A percentile compares a stretch with the other conserved stretches of the same genome.
phyloP scores from a whole-genome alignment of 2,888 invertebrate genomes.

The Nemoura dubitans region DNA sequence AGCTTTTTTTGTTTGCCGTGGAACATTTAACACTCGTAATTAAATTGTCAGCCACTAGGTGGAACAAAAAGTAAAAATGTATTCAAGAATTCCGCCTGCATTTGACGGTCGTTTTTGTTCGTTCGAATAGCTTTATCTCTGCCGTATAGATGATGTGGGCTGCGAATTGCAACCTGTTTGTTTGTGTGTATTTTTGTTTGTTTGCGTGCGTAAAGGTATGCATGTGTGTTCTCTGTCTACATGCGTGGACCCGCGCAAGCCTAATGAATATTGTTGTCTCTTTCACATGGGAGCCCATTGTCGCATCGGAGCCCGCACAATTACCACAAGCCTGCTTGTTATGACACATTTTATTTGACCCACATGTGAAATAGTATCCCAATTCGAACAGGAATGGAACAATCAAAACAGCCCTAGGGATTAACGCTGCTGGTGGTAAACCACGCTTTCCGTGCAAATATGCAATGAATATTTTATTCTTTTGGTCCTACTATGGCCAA shows the following conservation, averaged over 20 bases:
- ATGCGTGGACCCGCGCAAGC: background rate
- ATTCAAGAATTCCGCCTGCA: background rate
- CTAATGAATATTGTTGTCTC: background rate
- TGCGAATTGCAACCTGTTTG: background rate
- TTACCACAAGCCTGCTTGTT: background rate
- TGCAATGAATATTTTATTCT: background rate
- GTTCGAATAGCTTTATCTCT: too few species aligned
- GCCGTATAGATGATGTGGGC: too few species aligned
- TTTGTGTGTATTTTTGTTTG: background rate
- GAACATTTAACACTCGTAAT: background rate
- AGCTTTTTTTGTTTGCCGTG: background rate
- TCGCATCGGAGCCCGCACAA: background rate
- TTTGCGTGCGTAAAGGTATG: background rate
- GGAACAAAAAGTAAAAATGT: background rate
- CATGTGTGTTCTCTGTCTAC: background rate
- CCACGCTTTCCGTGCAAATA: background rate
- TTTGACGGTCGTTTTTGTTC: background rate
- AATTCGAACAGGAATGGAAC: background rate
- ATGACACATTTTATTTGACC: conserved; percentile 3
- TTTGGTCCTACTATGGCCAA: background rate
- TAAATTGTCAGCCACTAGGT: background rate
- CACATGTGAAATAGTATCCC: background rate
- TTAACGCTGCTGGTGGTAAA: background rate
- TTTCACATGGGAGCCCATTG: background rate
- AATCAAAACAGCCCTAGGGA: background rate